Evolutionary conservation across 1,140 invertebrate species (phyloP).

Genomic region (Camponotus floridanus): DNA sequence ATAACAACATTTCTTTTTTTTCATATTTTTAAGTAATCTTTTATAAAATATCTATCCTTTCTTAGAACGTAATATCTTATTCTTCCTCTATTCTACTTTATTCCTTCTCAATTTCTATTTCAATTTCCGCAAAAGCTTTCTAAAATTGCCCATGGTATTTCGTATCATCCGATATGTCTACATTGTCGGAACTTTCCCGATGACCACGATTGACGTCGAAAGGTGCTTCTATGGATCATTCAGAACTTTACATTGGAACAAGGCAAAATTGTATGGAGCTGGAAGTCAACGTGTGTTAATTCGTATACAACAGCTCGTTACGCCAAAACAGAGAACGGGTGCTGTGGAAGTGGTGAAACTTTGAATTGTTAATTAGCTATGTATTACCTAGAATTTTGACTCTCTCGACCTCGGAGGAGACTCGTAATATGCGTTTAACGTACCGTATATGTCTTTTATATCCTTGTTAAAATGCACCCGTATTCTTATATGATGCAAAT

Average conservation of each 20-base stretch:
- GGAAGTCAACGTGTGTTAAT: conserved; percentile 18
- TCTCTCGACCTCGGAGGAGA: background rate
- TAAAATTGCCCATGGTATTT: background rate
- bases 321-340: conserved; percentile 5
- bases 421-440: conserved; percentile 31
- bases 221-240: background rate
- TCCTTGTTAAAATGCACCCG: conserved; percentile 37
- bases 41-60: background rate
- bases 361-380: conserved; percentile 59
- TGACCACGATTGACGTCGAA: background rate
- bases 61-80: background rate
- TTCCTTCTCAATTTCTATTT: background rate
- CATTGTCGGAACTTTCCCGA: background rate
- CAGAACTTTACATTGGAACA: background rate
- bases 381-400: conserved; percentile 52
- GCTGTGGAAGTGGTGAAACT: conserved; percentile 27
- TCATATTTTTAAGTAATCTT: background rate
- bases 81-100: too few relatives aligned
- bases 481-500: background rate
- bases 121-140: background rate
- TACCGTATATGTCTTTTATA: conserved; percentile 46
- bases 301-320: conserved; percentile 49
- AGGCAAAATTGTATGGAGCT: conserved; percentile 14
- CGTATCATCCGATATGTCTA: background rate
- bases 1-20: background rate